phyloP scores from a whole-genome alignment of 2,113 vertebrate species.

The Heterotilapia buettikoferi region DNA sequence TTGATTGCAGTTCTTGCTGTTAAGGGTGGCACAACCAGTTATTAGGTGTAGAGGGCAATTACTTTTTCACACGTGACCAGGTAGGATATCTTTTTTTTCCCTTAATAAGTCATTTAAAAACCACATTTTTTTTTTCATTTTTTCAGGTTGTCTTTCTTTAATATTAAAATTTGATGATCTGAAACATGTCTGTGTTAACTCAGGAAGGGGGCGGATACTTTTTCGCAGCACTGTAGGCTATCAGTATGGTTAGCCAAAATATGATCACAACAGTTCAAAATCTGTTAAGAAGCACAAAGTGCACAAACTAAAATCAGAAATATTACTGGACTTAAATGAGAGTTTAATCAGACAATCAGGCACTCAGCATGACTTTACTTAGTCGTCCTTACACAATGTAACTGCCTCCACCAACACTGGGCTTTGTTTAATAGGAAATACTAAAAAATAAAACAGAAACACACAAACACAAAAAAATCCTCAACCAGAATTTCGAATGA shows the following conservation, averaged over 20 bases:
- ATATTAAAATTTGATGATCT: neutral
- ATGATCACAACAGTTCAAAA: fast-evolving
- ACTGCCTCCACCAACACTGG: neutral
- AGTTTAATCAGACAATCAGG: neutral
- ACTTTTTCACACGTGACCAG: no score
- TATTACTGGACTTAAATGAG: neutral
- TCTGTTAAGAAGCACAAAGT: neutral
- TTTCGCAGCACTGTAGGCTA: fast-evolving
- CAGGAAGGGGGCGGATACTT: fast-evolving
- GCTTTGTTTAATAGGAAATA: neutral
- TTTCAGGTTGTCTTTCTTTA: neutral
- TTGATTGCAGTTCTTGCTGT: neutral
- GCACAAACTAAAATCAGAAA: neutral
- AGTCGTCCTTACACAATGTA: neutral
- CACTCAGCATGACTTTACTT: neutral
- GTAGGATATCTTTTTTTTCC: neutral
- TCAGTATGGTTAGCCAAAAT: neutral
- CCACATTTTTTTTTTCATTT: neutral
- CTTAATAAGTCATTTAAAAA: neutral
- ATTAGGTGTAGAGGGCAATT: neutral
- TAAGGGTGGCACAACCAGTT: neutral
- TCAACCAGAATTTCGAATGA: neutral
- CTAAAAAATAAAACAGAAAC: neutral
- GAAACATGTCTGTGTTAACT: neutral
- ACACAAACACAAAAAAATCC: neutral